These are phyloP conservation scores for Noctuana brunneofusca DNA, from an alignment of 2,888 invertebrate species.

Conservation along the genomic window DNA sequence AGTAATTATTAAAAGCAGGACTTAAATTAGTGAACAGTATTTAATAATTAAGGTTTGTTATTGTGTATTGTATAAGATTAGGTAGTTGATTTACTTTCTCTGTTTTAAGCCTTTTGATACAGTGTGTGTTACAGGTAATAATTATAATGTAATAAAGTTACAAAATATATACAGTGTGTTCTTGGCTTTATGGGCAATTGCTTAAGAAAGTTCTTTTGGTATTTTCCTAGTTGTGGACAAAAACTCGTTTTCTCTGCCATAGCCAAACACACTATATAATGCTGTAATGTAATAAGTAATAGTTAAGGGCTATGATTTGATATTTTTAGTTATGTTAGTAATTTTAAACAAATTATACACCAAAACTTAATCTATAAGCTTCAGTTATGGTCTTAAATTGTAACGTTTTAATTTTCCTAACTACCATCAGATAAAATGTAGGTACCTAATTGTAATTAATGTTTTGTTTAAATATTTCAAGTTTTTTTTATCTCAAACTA, in stretches of 20 bases:
- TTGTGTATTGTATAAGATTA: conserved; percentile 8
- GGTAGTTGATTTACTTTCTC: conserved; percentile 7
- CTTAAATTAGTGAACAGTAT: conserved; percentile 15
- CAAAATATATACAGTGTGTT: background rate
- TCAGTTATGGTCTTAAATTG: background rate
- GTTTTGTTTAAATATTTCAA: too few species aligned
- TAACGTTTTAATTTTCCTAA: too few species aligned
- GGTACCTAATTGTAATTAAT: too few species aligned
- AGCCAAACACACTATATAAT: background rate
- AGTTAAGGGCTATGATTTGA: conserved; percentile 1
- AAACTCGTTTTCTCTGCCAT: too few species aligned
- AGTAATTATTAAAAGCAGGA: background rate
- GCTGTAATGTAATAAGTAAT: background rate
- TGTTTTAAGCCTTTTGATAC: conserved; percentile 18
- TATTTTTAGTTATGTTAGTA: conserved; percentile 1
- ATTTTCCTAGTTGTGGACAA: too few species aligned
- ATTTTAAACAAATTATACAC: background rate
- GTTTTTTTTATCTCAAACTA: too few species aligned
- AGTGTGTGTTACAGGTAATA: conserved; percentile 28
- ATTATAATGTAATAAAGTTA: conserved; percentile 1
- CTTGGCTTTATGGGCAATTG: background rate
- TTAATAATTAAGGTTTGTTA: conserved; percentile 4
- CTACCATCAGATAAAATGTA: too few species aligned
- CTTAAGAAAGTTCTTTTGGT: background rate
- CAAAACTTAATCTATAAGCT: background rate